Base-by-base conservation (phyloP, 2,888 invertebrate species). In the Thymelicus lineola region DNA sequence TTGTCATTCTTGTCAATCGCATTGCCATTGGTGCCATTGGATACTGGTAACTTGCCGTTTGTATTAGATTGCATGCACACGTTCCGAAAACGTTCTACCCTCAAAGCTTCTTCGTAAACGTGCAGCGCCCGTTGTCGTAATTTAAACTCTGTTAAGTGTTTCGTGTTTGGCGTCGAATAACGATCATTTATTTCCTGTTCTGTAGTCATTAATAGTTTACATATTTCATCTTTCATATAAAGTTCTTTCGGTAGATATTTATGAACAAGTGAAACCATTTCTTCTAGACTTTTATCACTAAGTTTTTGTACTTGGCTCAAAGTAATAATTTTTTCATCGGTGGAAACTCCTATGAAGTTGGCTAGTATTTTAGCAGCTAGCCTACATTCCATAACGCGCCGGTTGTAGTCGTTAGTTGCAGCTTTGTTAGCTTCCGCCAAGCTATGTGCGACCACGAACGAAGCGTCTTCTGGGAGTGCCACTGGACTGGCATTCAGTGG, bases 401-500 rank as follows among this genome's bases (percentile, higher is more conserved):
- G 96, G 89, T 99, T 99, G 87, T 96, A 99, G 87, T 98, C 97
- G 48, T 95, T 95, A 0, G 98, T 97, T 14, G 98, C 98, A 10
- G 99, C 99, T 94, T 99, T 99, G 88, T 99, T 99, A 75, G 97
- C 96, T 86, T 97, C 96, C 0, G 96, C 96, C 74, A 97, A 90
- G 84, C 98, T 98, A 87, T 99, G 98, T 50, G 98, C 97, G 70
- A 99, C 97, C 1, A 99, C 98, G 90, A 99, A 99, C 45, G 96
- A 96, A 14, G 97, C 97, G 73, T 96, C 96, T 72, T 94, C 86
- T 0, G 99, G 99, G 67, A 99, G 89, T 6, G 90, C 91, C n/a
- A 99, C 96, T 72, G 97, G 96, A 45, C 94, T 94, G 6, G 97
- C 96, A 72, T 95, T 94, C 69, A 99, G 88, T 0, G 99, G 99